Evolutionary conservation across 2,888 invertebrate species (phyloP), one percentile per base, ranked within the genome.

Genomic region (Oeneis ivallda): DNA sequence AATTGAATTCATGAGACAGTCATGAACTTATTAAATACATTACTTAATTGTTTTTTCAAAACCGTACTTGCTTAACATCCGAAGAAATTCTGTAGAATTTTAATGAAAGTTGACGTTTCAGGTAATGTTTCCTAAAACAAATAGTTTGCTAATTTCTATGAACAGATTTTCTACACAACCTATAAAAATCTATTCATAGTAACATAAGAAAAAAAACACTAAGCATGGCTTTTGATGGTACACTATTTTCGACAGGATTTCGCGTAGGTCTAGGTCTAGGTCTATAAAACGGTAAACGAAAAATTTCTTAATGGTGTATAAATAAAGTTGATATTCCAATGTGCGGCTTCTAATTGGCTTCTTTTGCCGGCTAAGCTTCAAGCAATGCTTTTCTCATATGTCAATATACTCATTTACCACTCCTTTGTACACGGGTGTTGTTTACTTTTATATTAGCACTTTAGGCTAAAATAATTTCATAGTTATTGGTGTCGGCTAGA

Each of bases 321-420:
- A 17, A 39, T 56, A 56, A 56, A 13, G 56, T 56, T 41, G 39
- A 37, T 13, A 47, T 49, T 62, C 17, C 15, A 50, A 57, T 8
- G 47, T 66, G 50, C 43, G 41, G 26, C 26, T 52, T 54, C 47
- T 6, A 50, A 49, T 61, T 62, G 41, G 62, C 68, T 62, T 62
- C 34, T 63, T 58, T 57, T 60, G 63, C 50, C 53, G 61, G 81
- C 84, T 78, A 72, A 75, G 87, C 87, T 87, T 83, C 74, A 78
- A 79, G 84, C 70, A 69, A 78, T 78, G 91, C 91, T 91, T 90
- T 84, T 88, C 89, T 91, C 89, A 89, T 89, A 86, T 82, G 78
- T 79, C 73, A 74, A 53, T 58, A 32, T 74, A 71, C 71, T 65
- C 59, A 57, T 43, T 58, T 47, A 39, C 56, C 62, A 67, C 50